Base-by-base conservation (phyloP, 1,140 invertebrate species). In the Augochlora pura region DNA sequence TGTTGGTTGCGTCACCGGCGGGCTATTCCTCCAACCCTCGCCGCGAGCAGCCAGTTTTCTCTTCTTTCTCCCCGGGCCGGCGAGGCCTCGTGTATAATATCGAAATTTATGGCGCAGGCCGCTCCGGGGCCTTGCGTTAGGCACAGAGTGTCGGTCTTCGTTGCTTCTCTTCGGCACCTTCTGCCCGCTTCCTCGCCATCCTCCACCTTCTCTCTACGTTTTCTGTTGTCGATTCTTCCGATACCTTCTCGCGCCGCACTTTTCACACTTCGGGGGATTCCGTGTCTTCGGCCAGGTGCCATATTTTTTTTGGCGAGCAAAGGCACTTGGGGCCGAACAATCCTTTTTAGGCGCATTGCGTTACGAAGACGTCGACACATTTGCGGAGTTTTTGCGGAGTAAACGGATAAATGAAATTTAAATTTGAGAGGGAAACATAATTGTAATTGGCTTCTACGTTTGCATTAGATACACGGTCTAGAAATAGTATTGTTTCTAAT, bases 1-100 rank as follows among this genome's bases (percentile, higher is more conserved):
- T 90, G 90, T 90, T 88, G 86, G 90, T 91, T 91, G 88, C 91
- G 89, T 91, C 91, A 92, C 87, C 77, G 87, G 81, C 78, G 69
- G 60, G 49, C 64, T 75, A 86, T 80, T 32, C 60, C 59, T 73
- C 32, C 62, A 59, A 60, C 64, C 59, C 42, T 75, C 32, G n/a
- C 59, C 59, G 12, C 54, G 42, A 46, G n/a, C 71, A n/a, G n/a
- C 63, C 59, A 18, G 54, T 57, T 39, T 57, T 59, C 54, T 81
- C 25, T 72, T 75, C 66, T 77, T 77, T 72, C 72, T 63, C 80
- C 72, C 71, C 78, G 66, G 84, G n/a, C 77, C 83, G 74, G 60
- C 64, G 63, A 74, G 81, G 81, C 78, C 83, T 84, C 86, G 83
- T 83, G 86, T 88, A 92, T 91, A 92, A 91, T 91, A 91, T 91